Evolutionary conservation across 2,888 invertebrate genomes (phyloP).

Genomic region (Amaurobius ferox): DNA sequence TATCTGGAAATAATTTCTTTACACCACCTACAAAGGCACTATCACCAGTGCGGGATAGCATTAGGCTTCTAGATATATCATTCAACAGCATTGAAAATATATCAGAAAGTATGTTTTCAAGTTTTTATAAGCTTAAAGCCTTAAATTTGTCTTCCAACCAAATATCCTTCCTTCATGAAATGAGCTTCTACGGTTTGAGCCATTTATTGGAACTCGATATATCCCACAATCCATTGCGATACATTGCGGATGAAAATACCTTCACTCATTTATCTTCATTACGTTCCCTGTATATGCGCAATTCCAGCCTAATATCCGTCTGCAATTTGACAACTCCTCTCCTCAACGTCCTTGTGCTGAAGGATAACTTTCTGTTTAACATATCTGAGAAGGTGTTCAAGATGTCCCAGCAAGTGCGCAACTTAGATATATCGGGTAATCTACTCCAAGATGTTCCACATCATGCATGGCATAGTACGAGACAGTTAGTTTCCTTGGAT

Average conservation of each 20-base stretch:
- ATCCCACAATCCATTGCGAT: constrained; percentile 88
- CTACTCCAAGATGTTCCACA: constrained; percentile 86
- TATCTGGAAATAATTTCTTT: constrained; percentile 64
- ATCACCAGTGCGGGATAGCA: constrained; percentile 82
- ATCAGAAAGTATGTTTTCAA: constrained; percentile 82
- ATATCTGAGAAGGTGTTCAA: constrained; percentile 82
- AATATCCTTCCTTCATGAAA: constrained; percentile 75
- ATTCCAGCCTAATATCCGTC: constrained; percentile 83
- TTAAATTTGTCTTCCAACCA: constrained; percentile 84
- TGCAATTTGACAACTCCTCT: constrained; percentile 84
- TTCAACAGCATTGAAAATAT: constrained; percentile 86
- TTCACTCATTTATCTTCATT: constrained; percentile 86
- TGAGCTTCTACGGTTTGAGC: constrained; percentile 75
- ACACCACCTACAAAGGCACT: constrained; percentile 20
- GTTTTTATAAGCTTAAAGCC: constrained; percentile 82
- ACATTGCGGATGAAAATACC: constrained; percentile 82
- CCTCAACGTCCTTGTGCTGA: constrained; percentile 87
- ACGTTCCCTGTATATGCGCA: constrained; percentile 87
- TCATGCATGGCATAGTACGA: constrained; percentile 85
- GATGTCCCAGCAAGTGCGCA: constrained; percentile 80
- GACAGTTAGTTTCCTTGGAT: constrained; percentile 85
- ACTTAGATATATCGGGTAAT: constrained; percentile 87
- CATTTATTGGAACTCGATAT: constrained; percentile 82
- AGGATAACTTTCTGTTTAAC: constrained; percentile 85
- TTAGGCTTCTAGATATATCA: constrained; percentile 89